Evolutionary conservation across 2,113 vertebrate species (phyloP).

Genomic region (Istiophorus platypterus): DNA sequence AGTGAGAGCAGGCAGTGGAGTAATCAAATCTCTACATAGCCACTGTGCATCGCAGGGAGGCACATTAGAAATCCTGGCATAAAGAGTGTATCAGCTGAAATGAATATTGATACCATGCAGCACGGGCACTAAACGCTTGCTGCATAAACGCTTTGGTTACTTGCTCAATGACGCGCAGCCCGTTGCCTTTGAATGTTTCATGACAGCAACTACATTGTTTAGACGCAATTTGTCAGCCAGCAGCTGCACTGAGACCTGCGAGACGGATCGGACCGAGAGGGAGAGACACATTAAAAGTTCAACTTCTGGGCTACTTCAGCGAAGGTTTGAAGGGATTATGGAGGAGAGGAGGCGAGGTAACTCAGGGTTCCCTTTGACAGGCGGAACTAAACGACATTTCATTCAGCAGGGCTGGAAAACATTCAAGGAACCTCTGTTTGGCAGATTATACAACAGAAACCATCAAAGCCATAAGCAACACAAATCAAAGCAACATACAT

Average conservation of each 20-base stretch:
- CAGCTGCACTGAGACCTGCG: slow-evolving; percentile 69
- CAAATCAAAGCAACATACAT: slow-evolving; percentile 40
- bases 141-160: slow-evolving; percentile 68
- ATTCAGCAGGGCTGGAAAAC: slow-evolving; percentile 14
- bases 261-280: slow-evolving; percentile 61
- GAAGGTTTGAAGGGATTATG: slow-evolving; percentile 54
- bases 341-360: slow-evolving; percentile 35
- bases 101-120: slow-evolving; percentile 69
- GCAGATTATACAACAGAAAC: not conserved
- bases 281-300: slow-evolving; percentile 68
- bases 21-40: slow-evolving; percentile 14
- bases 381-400: slow-evolving; percentile 35
- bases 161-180: slow-evolving; percentile 59
- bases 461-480: slow-evolving; percentile 29
- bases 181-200: slow-evolving; percentile 79
- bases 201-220: slow-evolving; percentile 79
- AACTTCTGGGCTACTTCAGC: slow-evolving; percentile 57
- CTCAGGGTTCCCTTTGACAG: slow-evolving; percentile 54
- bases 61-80: slow-evolving; percentile 46
- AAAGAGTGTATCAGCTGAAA: slow-evolving; percentile 56
- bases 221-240: slow-evolving; percentile 79
- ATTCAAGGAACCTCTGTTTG: slow-evolving; percentile 9
- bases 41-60: slow-evolving; percentile 33
- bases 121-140: slow-evolving; percentile 59
- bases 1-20: slow-evolving; percentile 9